Conservation (phyloP, 2,113 vertebrate genomes). For the Rhizomys pruinosus region DNA sequence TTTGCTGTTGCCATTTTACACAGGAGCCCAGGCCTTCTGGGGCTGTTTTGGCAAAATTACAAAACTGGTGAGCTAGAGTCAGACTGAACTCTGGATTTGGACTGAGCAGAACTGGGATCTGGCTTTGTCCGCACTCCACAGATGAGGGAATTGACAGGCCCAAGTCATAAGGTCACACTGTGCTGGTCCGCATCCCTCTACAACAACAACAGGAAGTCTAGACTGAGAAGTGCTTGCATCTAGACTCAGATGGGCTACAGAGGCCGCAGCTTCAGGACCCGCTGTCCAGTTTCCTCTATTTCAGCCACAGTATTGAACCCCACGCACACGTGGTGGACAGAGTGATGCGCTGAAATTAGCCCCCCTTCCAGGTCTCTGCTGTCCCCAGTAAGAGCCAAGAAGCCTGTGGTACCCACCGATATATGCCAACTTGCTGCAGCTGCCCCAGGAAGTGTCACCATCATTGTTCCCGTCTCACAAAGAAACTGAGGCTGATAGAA, state of each 20-base stretch:
- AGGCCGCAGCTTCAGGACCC: neutral
- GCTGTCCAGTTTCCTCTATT: neutral
- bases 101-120: accelerated
- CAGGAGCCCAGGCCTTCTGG: neutral
- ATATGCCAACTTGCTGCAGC: accelerated
- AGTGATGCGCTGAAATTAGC: neutral
- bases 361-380: neutral
- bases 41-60: neutral
- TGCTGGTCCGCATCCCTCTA: neutral
- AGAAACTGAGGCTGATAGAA: neutral
- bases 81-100: neutral
- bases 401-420: accelerated
- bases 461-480: neutral
- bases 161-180: accelerated
- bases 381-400: neutral
- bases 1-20: neutral
- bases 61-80: neutral
- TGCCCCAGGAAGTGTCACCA: accelerated
- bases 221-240: too few relatives aligned
- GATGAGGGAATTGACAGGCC: neutral
- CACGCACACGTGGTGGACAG: accelerated
- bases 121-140: neutral
- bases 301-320: neutral
- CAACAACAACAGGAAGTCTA: neutral
- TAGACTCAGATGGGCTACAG: neutral